Evolutionary conservation across 2,888 invertebrate species (phyloP), one percentile per base, ranked within the genome.

Genomic region (Cordilura impudica): DNA sequence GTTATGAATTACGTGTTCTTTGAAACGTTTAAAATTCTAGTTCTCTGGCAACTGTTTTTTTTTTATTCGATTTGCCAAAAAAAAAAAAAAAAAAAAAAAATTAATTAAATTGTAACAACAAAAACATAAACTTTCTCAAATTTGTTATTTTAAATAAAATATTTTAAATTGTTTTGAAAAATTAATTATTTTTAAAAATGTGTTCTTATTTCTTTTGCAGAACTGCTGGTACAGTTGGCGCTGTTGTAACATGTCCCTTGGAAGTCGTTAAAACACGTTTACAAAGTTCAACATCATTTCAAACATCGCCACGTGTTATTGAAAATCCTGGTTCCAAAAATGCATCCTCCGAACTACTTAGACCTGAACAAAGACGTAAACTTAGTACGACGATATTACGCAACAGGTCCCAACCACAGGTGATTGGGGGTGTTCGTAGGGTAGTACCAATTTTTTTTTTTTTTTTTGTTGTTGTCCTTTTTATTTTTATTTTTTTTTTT

Each of bases 261-360:
- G 99, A 99, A 92, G 98, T 99, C 83, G 97, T 99, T 53, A 99
- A 99, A 91, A 98, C 98, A 10, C 93, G 99, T 26, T 93, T 98
- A 83, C 99, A 99, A 90, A 98, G 98, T 21, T 98, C 98, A 5
- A 93, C 94, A 82, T 95, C 92, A 83, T 89, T 91, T 83, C 90
- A 91, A 71, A 91, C 91, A 51, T 88, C 92, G 23, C 81, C 87
- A 60, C 85, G 89, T 26, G 81, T 87, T 67, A 85, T 91, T n/a
- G 92, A 92, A 60, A 83, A 85, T 54, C 85, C 87, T 31, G 85
- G 87, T 75, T 85, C 86, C 43, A 84, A 88, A 73, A 89, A 87
- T 84, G 85, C 84, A 23, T 89, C 91, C 18, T 90, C 90, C 72
- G 91, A 90, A 88, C 90, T 91, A 54, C 88, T 92, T 31, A 91